Base-by-base conservation (phyloP, 2,888 invertebrate species). In the Drosophila merina region DNA sequence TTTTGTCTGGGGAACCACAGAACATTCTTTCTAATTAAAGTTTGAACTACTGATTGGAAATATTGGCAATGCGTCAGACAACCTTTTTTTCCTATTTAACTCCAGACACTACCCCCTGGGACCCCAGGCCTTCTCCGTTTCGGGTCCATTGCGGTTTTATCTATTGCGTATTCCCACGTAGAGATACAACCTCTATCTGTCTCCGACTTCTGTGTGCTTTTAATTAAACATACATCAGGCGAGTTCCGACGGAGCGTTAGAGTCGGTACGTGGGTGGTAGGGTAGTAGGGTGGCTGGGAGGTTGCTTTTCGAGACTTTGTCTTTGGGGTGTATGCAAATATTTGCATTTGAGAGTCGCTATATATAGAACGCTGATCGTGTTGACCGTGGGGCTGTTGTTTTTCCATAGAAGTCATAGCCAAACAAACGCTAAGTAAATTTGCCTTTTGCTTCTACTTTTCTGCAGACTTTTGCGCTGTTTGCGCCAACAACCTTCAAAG, bases 381-480 rank as follows among this genome's bases (percentile, higher is more conserved):
- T 38, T 57, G 57, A 57, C 47, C 36, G 44, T 57, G 47, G 48
- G 70, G 72, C 20, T 20, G 45, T 30, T 48, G 42, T 45, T 57
- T 71, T 82, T 86, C 81, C 81, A 73, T 73, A 73, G 84, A 86
- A 84, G 76, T 82, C 57, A 74, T 82, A 57, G 36, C 44, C 60
- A 44, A 60, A 49, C 26, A 57, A 48, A 30, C 38, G 31, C 45
- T 64, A 69, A 67, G 48, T 40, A 60, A 72, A 71, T 71, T 71
- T 71, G 52, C 36, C 36, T 58, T 58, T 66, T 44, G 58, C 8
- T 69, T 59, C 64, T 45, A 49, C 38, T 70, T 48, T 2, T 31
- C 56, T 89, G 25, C 74, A 91, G 91, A 90, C 89, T 92, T 88
- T 82, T 91, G 72, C 88, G 90, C 64, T 91, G 90, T 73, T 84